These are phyloP conservation scores for Brotogeris chrysoptera DNA, from an alignment of 2,797 vertebrate genomes.

Conservation along the genomic window DNA sequence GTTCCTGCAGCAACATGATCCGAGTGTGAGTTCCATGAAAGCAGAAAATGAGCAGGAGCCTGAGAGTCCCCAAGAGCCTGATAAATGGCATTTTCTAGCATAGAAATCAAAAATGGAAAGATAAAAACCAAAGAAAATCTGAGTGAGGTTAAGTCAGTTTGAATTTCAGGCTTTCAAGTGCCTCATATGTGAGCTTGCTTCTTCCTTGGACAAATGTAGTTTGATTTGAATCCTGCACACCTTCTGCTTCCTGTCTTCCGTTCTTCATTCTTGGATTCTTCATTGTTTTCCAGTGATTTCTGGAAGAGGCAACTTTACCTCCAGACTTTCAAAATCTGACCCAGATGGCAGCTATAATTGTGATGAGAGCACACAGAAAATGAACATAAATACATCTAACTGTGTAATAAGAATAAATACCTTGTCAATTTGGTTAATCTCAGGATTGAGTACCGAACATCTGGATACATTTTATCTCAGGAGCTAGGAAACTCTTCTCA, in stretches of 20 bases:
- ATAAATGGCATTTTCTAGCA: not conserved
- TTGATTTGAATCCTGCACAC: not conserved
- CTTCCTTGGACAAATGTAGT: not conserved
- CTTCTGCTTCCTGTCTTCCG: not conserved
- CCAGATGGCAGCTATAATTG: not conserved
- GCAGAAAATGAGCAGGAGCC: not conserved
- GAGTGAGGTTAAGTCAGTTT: not conserved
- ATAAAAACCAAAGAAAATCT: not conserved
- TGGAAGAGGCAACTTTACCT: not conserved
- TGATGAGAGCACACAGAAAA: not conserved
- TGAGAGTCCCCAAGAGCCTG: not conserved
- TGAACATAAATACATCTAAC: not conserved
- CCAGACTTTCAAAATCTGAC: not conserved
- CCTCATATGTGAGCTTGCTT: not conserved
- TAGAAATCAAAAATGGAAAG: not conserved
- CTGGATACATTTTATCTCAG: conserved; percentile 28
- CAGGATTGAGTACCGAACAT: conserved; percentile 4
- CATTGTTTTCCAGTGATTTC: not conserved
- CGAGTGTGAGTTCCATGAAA: not conserved
- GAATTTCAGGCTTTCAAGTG: not conserved
- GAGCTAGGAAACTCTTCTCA: not conserved
- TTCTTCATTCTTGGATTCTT: not conserved
- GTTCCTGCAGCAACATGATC: not conserved
- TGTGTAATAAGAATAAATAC: conserved; percentile 1
- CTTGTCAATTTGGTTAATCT: not conserved